These are phyloP conservation scores for Hystrix brachyura DNA, from an alignment of 2,113 vertebrate genomes.

Conservation along the genomic window DNA sequence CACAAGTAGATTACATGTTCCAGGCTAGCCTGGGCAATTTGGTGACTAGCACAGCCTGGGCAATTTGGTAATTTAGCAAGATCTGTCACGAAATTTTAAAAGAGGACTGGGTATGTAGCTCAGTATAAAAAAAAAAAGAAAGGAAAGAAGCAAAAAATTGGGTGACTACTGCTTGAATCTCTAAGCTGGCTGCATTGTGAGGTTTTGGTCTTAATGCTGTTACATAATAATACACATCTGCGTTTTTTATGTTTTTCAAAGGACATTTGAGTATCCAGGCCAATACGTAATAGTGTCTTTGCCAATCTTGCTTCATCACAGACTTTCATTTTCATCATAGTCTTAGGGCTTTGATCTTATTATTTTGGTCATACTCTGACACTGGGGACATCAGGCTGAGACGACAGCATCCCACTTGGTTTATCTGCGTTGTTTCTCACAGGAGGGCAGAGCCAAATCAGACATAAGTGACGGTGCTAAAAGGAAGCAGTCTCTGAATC, in stretches of 20 bases:
- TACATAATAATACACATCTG: neutral
- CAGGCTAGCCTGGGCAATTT: neutral
- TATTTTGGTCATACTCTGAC: slow-evolving; percentile 68
- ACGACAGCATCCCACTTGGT: slow-evolving; percentile 40
- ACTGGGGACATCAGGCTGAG: slow-evolving; percentile 40
- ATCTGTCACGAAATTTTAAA: neutral
- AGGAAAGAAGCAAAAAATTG: neutral
- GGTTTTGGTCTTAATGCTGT: slow-evolving; percentile 40
- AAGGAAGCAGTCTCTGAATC: slow-evolving; percentile 25
- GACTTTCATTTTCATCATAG: slow-evolving; percentile 63
- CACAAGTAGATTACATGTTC: neutral
- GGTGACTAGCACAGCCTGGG: neutral
- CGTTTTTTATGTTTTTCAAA: slow-evolving; percentile 70
- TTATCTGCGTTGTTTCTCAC: slow-evolving; percentile 51
- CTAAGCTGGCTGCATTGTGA: slow-evolving; percentile 17
- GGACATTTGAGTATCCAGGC: slow-evolving; percentile 15
- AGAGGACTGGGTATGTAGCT: neutral
- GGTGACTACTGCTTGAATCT: neutral
- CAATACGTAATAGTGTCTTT: slow-evolving; percentile 43
- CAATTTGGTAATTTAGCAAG: neutral
- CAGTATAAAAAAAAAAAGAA: neutral
- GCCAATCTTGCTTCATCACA: slow-evolving; percentile 30
- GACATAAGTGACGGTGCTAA: neutral
- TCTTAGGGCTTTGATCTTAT: slow-evolving; percentile 72
- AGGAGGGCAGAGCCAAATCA: neutral